Evolutionary conservation across 2,797 vertebrate genomes (phyloP).

Genomic region (Peromyscus nudipes): DNA sequence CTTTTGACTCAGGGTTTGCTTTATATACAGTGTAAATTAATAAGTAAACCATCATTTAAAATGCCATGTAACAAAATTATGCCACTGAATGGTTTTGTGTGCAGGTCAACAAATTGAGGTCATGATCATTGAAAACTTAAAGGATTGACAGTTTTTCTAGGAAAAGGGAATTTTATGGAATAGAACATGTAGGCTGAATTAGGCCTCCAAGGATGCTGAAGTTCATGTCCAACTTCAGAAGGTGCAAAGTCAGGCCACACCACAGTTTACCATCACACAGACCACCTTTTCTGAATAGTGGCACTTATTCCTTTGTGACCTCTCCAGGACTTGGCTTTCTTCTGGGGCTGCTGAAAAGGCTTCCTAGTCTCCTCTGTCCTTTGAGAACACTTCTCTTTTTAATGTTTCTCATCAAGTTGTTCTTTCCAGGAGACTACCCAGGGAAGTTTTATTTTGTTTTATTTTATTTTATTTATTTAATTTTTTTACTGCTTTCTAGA

Average conservation of each 20-base stretch:
- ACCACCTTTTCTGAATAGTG: not conserved
- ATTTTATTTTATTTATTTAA: not conserved
- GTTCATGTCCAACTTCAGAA: not conserved
- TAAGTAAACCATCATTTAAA: constrained; percentile 3
- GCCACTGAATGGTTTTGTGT: not conserved
- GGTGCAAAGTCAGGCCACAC: not conserved
- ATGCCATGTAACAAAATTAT: not conserved
- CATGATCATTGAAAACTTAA: not conserved
- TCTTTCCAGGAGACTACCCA: not conserved
- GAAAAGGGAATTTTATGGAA: not conserved
- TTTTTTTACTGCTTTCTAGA: not conserved
- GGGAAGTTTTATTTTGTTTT: not conserved
- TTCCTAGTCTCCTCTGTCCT: not conserved
- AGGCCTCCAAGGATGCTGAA: not conserved
- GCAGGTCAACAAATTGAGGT: not conserved
- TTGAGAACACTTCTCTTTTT: not conserved
- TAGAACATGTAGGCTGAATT: not conserved
- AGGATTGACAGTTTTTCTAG: not conserved
- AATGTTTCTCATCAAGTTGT: not conserved
- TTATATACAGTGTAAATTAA: not conserved
- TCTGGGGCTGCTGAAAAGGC: not conserved
- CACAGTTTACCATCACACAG: not conserved
- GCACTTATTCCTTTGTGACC: not conserved
- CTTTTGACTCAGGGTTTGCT: not conserved
- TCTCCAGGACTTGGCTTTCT: not conserved